These are phyloP conservation scores for Leucopsar rothschildi DNA, from an alignment of 2,113 vertebrate species.

Conservation along the genomic window DNA sequence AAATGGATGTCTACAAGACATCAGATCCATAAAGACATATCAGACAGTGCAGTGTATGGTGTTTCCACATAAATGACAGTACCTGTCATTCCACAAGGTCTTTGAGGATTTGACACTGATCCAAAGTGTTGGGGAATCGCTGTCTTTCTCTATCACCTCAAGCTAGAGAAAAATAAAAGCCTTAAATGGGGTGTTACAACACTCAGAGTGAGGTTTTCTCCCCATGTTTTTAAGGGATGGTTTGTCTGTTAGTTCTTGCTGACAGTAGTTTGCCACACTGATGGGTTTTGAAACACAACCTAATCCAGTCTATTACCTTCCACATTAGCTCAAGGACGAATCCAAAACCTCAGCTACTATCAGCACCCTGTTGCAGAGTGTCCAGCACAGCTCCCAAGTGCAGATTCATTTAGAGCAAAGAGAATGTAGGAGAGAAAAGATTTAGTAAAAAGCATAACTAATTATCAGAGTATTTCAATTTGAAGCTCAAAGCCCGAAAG, in stretches of 20 bases:
- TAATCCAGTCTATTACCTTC: background rate
- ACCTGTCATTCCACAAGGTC: background rate
- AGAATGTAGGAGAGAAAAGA: background rate
- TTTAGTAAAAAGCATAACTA: background rate
- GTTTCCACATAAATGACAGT: background rate
- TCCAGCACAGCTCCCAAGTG: background rate
- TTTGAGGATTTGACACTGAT: background rate
- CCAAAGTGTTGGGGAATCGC: background rate
- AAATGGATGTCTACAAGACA: background rate
- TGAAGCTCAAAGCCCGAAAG: background rate
- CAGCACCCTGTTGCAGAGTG: background rate
- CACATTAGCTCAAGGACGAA: background rate
- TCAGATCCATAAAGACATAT: background rate
- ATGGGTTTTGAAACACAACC: background rate
- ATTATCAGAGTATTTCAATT: background rate
- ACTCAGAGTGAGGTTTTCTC: background rate
- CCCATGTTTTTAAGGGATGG: rapidly evolving
- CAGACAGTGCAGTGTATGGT: background rate
- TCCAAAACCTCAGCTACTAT: background rate
- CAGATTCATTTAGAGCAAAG: background rate
- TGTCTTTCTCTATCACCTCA: too few relatives aligned
- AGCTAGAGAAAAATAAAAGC: background rate
- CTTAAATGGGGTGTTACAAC: background rate
- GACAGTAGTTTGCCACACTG: background rate
- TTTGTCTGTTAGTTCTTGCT: background rate